These are phyloP conservation scores for Habropoda laboriosa DNA, from an alignment of 1,140 invertebrate species.

Conservation along the genomic window DNA sequence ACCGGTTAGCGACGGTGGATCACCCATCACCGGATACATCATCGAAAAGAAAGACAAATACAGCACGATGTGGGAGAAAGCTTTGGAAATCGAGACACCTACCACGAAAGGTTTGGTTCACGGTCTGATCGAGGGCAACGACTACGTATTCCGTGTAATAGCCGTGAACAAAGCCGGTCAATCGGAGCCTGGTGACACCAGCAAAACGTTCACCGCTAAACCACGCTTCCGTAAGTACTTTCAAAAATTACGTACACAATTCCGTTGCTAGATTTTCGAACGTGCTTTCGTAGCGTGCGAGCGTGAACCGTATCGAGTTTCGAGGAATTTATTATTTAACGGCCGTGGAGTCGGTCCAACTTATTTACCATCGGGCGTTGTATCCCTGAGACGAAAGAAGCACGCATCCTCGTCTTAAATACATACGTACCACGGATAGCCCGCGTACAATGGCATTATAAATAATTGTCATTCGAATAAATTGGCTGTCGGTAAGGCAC, in stretches of 20 bases:
- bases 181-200: conserved; percentile 93
- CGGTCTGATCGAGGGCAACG: conserved; percentile 97
- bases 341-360: neutral
- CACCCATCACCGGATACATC: conserved; percentile 96
- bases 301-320: neutral
- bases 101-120: conserved; percentile 89
- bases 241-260: too few relatives aligned
- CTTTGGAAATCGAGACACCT: conserved; percentile 89
- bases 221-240: conserved; percentile 89
- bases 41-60: conserved; percentile 99
- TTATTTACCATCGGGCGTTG: neutral
- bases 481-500: neutral
- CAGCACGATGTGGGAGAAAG: conserved; percentile 95
- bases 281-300: too few relatives aligned
- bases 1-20: conserved; percentile 92
- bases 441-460: neutral
- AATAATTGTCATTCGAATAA: conserved; percentile 16
- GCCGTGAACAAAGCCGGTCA: conserved; percentile 97
- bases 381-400: conserved; percentile 34
- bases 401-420: neutral
- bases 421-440: neutral
- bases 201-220: conserved; percentile 95
- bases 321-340: neutral
- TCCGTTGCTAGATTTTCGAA: neutral
- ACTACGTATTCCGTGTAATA: conserved; percentile 99